Base-by-base conservation (phyloP, 1,140 invertebrate species). In the Pseudomyrmex dendroicus region DNA sequence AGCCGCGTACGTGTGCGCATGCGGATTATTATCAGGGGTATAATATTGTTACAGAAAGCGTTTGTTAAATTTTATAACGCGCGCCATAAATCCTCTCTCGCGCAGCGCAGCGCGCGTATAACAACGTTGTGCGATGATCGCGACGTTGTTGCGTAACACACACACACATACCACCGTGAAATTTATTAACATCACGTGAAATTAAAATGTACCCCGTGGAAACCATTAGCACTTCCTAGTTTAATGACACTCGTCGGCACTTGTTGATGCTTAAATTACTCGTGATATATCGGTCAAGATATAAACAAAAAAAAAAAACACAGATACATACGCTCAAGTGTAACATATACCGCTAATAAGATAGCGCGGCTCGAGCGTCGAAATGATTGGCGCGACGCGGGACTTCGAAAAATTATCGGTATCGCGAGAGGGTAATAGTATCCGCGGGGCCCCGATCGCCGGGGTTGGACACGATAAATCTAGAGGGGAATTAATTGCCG, bases 401-500 rank as follows among this genome's bases (percentile, higher is more conserved):
- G 22, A 52, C 57, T 46, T 70, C 83, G 73, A 52, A 90, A 90
- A 90, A 83, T 85, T 56, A 61, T 77, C 76, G 72, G 83, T 73
- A 73, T 57, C 84, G 64, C 74, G 84, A 67, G 83, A 63, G 84
- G 88, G 90, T 92, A 91, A 91, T 86, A 91, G 84, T 77, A 91
- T 88, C 85, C 85, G 59, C 80, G 84, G 82, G 73, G 44, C 22
- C 15, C 74, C 88, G 87, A 91, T 91, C 89, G 84, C 57, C 76
- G 68, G 70, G 83, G 77, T 92, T 92, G 90, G 90, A 92, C 91
- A 92, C 92, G 91, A 93, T 93, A 93, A 93, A 93, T 93, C 92
- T 92, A 89, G 82, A 90, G 86, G 87, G 90, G 92, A 93, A 93
- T 93, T 93, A 93, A 93, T 93, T 93, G 92, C 92, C 92, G 80